Evolutionary conservation across 1,140 invertebrate species (phyloP).

Genomic region (Cecropterus lyciades): DNA sequence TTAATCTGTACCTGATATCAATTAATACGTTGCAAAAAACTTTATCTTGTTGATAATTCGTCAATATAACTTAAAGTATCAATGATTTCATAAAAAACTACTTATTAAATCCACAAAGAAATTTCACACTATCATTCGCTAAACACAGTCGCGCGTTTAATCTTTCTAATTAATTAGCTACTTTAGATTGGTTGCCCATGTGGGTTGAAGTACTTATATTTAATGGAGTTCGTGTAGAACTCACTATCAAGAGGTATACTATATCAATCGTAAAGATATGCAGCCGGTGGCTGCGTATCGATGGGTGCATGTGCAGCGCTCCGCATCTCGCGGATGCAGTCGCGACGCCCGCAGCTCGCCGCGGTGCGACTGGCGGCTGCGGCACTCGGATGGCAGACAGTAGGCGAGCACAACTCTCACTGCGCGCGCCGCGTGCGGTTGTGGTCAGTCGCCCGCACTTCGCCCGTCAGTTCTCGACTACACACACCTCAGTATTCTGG

Average conservation of each 20-base stretch:
- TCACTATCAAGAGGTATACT: background rate
- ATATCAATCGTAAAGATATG: background rate
- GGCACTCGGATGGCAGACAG: conserved; percentile 40
- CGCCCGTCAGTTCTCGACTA: conserved; percentile 46
- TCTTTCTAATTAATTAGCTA: too few species aligned
- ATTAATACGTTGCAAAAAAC: too few species aligned
- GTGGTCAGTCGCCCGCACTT: conserved; percentile 60
- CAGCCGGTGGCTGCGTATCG: conserved; percentile 3
- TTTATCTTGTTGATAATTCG: too few species aligned
- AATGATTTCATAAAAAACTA: too few species aligned
- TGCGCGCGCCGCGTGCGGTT: conserved; percentile 79
- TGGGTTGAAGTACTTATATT: too few species aligned
- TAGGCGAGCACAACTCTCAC: conserved; percentile 66
- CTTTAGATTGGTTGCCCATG: too few species aligned
- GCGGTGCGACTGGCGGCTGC: conserved; percentile 50
- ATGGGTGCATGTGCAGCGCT: conserved; percentile 20
- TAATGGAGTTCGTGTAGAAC: background rate
- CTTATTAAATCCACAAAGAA: too few species aligned
- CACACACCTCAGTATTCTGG: conserved; percentile 63
- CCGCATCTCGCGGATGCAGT: conserved; percentile 66
- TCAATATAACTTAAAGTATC: too few species aligned
- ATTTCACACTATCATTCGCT: too few species aligned
- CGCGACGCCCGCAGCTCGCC: conserved; percentile 52
- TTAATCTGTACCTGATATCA: too few species aligned
- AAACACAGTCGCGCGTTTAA: too few species aligned